Base-by-base conservation (phyloP, 1,140 invertebrate species). In the Drosophila truncata region DNA sequence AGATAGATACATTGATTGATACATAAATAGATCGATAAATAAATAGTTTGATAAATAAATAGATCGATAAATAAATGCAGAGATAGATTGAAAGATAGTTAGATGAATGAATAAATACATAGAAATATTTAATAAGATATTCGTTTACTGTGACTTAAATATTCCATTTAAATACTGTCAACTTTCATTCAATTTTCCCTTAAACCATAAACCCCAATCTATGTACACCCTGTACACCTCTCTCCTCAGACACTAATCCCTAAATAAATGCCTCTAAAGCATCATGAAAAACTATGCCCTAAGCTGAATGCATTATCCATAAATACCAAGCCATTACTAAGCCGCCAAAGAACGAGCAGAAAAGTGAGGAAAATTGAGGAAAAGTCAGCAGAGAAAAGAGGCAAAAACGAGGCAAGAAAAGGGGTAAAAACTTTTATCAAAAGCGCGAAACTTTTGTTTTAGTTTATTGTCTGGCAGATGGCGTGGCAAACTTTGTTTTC, bases 391-490 rank as follows among this genome's bases (percentile, higher is more conserved):
- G 13, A 16, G 13, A 16, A 35, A 20, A 9, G n/a, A 4, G 31
- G 13, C 23, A 27, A 13, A 10, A 47, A 47, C n/a, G n/a, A 23
- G 18, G 10, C 6, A 10, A 9, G 47, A 37, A 44, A 62, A 37
- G 18, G 62, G 27, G 14, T 20, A 4, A 60, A 76, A 86, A 80
- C 44, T 84, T 87, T 84, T 87, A 80, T 80, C 72, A 84, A 54
- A 64, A 61, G 46, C 61, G 44, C 25, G 9, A 80, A 88, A 87
- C 77, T 88, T 87, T 87, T 83, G 77, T 88, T 78, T 88, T 83
- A 88, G 80, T 87, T 87, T 87, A 83, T 83, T 87, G 83, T 84
- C 83, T 80, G 73, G 64, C 63, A 71, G 70, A 54, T 73, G 77
- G 80, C 61, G 72, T 47, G 64, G 62, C 63, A 77, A 87, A 87